Base-by-base conservation (phyloP, 2,888 invertebrate genomes). In the Epinotia brunnichana region DNA sequence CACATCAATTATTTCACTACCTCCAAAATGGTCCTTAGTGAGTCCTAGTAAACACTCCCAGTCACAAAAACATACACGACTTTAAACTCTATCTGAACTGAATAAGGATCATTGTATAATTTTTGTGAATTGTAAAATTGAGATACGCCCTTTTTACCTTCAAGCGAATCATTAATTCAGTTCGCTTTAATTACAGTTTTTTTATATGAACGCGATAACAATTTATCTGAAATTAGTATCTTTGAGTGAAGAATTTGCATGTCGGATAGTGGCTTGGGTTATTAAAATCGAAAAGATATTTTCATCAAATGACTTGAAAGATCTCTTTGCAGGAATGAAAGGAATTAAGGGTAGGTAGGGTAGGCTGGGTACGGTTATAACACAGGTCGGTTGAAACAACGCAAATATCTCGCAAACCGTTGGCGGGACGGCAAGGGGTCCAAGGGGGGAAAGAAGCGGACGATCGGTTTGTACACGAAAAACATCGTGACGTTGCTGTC, bases 201-300 rank as follows among this genome's bases (percentile, higher is more conserved):
- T 48, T 72, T 72, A 67, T 71, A 71, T 69, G 61, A 69, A 61
- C 67, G 51, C 56, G 72, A 72, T 72, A 72, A 62, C 67, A 68
- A 67, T 67, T 64, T 67, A 72, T 72, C 72, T 72, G 72, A 72
- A 72, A 72, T 72, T 56, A 68, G 72, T 68, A 72, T 72, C 72
- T 72, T 56, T 51, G 66, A 71, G 70, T 71, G 66, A 67, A 54
- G 67, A 61, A 71, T 72, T 72, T 68, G 72, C 72, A 72, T 72
- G 72, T 57, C 61, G 54, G 54, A 48, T 44, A 41, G 60, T 21
- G 41, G 48, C n/a, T 56, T 70, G 59, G 39, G 61, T 68, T 62
- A 72, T 68, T 68, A 67, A 56, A 72, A 61, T 72, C 54, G 66
- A 56, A 61, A 21, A 61, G 53, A 66, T 56, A 66, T 66, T 66